These are phyloP conservation scores for Paedocypris sp. DNA, from an alignment of 2,113 vertebrate species.

Conservation along the genomic window DNA sequence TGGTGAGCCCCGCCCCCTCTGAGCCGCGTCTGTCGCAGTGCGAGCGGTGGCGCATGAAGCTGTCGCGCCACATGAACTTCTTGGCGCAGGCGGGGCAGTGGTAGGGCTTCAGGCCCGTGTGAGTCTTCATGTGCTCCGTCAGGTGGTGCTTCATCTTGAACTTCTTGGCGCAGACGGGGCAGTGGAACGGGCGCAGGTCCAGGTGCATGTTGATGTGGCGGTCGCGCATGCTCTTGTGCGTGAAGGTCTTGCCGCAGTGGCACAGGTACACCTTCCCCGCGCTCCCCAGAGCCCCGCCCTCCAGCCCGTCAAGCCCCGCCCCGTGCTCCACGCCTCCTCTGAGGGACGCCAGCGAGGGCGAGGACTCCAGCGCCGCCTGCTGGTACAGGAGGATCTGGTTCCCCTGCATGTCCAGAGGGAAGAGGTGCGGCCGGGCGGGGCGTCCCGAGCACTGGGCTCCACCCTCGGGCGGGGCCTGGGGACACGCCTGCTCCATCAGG, in stretches of 20 bases:
- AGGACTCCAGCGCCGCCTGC: conserved; percentile 50
- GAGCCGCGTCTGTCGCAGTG: conserved; percentile 77
- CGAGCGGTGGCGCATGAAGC: conserved; percentile 81
- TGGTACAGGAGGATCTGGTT: conserved; percentile 74
- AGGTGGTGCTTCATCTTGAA: conserved; percentile 98
- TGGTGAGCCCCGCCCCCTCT: too few species aligned
- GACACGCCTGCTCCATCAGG: conserved; percentile 57
- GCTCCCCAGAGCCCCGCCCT: conserved; percentile 20
- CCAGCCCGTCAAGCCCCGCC: conserved; percentile 36
- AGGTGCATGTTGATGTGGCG: conserved; percentile 93
- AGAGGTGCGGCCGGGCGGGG: conserved; percentile 62
- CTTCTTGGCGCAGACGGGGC: conserved; percentile 81
- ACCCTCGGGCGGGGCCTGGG: conserved; percentile 51
- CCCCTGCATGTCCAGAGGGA: conserved; percentile 78
- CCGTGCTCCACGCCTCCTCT: conserved; percentile 52
- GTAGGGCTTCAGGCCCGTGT: conserved; percentile 85
- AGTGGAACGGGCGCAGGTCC: conserved; percentile 84
- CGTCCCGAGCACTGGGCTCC: conserved; percentile 32
- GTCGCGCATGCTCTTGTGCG: conserved; percentile 86
- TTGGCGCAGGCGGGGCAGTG: conserved; percentile 75
- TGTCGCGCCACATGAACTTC: conserved; percentile 94
- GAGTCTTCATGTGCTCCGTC: conserved; percentile 92
- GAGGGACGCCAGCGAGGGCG: conserved; percentile 42
- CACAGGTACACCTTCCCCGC: conserved; percentile 81
- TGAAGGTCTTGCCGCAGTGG: conserved; percentile 88